Evolutionary conservation across 1,140 invertebrate genomes (phyloP).

Genomic region (Amyelois transitella): DNA sequence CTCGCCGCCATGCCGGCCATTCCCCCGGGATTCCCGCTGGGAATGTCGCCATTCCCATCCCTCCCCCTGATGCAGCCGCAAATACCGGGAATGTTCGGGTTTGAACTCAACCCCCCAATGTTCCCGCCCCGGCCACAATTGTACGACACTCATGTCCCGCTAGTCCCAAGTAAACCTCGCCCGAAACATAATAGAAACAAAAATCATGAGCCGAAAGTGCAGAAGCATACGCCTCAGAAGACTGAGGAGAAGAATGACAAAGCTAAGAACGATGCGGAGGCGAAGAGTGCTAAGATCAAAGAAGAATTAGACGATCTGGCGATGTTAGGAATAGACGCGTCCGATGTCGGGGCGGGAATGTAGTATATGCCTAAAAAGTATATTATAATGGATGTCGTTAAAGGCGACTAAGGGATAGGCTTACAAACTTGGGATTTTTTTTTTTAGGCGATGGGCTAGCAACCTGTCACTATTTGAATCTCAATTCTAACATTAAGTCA

Average conservation of each 20-base stretch:
- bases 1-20: conserved; percentile 26
- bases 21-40: conserved; percentile 33
- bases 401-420: no score
- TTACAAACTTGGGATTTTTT: no score
- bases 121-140: conserved; percentile 42
- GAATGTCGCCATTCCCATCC: conserved; percentile 36
- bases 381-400: no score
- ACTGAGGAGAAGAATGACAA: conserved; percentile 11
- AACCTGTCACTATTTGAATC: no score
- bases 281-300: conserved; percentile 31
- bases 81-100: conserved; percentile 52
- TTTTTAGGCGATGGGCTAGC: no score
- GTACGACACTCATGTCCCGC: conserved; percentile 52
- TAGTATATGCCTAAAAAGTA: no score
- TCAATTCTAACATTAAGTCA: no score
- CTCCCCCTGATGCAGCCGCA: conserved; percentile 40
- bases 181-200: conserved; percentile 2
- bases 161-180: conserved; percentile 24
- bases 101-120: conserved; percentile 44
- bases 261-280: conserved; percentile 5
- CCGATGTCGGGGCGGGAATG: conserved; percentile 77
- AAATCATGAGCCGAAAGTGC: conserved; percentile 11
- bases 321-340: conserved; percentile 81
- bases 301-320: conserved; percentile 79
- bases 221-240: conserved; percentile 10